phyloP scores from a whole-genome alignment of 2,797 vertebrate species.

The Darevskia nairensis region DNA sequence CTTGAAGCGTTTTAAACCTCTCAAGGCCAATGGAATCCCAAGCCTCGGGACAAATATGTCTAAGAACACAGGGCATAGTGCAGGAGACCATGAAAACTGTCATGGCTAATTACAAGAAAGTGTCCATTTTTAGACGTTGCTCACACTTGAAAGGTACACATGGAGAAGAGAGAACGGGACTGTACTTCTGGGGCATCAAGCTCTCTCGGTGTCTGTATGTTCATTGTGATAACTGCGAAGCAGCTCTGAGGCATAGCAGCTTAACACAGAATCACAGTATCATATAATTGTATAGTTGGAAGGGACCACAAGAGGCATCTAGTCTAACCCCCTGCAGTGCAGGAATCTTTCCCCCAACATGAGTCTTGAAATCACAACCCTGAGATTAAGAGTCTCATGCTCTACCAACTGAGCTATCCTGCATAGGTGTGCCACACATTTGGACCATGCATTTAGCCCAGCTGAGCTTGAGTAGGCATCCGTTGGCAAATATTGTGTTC shows the following conservation, averaged over 20 bases:
- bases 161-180: background rate
- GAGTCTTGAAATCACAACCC: too few species aligned
- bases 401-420: background rate
- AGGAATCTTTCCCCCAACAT: too few species aligned
- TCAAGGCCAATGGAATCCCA: background rate
- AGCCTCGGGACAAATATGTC: background rate
- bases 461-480: background rate
- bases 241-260: background rate
- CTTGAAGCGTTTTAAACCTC: background rate
- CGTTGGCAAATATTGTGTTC: background rate
- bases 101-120: background rate
- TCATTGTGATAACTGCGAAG: too few species aligned
- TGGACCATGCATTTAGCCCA: background rate
- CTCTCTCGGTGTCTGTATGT: background rate
- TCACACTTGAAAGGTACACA: background rate
- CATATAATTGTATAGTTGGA: too few species aligned
- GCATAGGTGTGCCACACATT: background rate
- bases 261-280: background rate
- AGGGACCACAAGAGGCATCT: too few species aligned
- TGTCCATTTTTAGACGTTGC: background rate
- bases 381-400: too few species aligned
- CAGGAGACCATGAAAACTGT: background rate
- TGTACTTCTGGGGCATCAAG: background rate
- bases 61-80: background rate
- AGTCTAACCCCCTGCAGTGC: too few species aligned